Evolutionary conservation across 1,140 invertebrate species (phyloP), one percentile per base, ranked within the genome.

Genomic region (Akabosia matsudoensis): DNA sequence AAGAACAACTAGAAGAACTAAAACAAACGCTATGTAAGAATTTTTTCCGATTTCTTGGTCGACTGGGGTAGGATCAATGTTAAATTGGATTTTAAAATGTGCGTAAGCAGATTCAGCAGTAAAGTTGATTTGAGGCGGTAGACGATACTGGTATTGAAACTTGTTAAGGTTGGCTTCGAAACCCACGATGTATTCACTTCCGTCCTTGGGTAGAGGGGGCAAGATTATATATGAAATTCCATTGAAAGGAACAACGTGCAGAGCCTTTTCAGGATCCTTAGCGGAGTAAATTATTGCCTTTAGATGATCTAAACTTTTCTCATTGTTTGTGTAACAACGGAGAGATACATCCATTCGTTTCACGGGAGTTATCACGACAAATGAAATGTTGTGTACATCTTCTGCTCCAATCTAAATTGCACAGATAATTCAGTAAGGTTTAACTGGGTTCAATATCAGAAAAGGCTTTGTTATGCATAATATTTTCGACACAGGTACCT

Each of bases 21-120:
- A 67, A 4, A 74, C 72, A 45, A 81, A 74, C 1, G 76, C 80
- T 26, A 79, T 73, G 37, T 81, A 81, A 0, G 80, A 81, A 56
- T 73, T 78, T 51, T 79, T 81, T 13, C 80, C 80, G 31, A 81
- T 79, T 52, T 79, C 80, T 52, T 79, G 80, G 26, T 81, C 80
- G 3, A 78, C 56, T 10, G 75, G 70, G 30, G 76, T 73, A 0
- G 78, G 74, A 22, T 79, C 75, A 18, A 81, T 76, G 33, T 74
- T 52, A 31, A 81, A 81, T 22, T 81, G 45, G n/a, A 81, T 24
- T 33, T 67, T 61, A 45, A 74, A 81, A 34, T 81, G 80, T 30
- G 75, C 76, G 33, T 80, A 79, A n/a, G 78, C 76, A 14, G 72
- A 70, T 33, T 76, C 74, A 3, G 80, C 75, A 22, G 76, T 74